Conservation (phyloP, 2,888 invertebrate species). For the Leucozona laternaria region DNA sequence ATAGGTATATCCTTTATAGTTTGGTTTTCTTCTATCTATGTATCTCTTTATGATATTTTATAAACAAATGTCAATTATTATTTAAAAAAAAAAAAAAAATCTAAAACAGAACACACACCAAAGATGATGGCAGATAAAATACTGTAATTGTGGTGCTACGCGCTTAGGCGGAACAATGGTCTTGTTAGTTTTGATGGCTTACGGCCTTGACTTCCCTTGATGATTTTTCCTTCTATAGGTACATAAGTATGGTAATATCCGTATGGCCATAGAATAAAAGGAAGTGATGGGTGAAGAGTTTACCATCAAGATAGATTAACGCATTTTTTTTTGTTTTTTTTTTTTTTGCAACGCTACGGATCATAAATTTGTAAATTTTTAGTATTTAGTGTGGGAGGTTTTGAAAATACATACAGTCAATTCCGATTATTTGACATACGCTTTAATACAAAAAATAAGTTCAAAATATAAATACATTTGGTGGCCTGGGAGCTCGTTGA, state of each 20-base stretch:
- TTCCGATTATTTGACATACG: not conserved
- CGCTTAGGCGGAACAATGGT: slow-evolving; percentile 71
- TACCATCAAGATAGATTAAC: not conserved
- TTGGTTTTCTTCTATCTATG: slow-evolving; percentile 34
- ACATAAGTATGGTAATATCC: slow-evolving; percentile 34
- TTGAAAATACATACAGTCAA: not conserved
- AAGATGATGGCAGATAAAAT: slow-evolving; percentile 66
- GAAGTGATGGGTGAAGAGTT: slow-evolving; percentile 4
- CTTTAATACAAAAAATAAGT: too few relatives aligned
- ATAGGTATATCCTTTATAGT: slow-evolving; percentile 55
- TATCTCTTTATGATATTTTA: slow-evolving; percentile 14
- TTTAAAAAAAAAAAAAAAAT: not conserved
- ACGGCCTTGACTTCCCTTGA: slow-evolving; percentile 63
- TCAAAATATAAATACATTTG: too few relatives aligned
- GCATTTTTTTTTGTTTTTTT: too few relatives aligned
- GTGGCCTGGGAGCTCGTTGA: too few relatives aligned
- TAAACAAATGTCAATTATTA: slow-evolving; percentile 73
- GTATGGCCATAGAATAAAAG: not conserved
- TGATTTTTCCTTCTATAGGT: not conserved
- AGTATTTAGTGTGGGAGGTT: not conserved
- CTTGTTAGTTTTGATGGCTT: slow-evolving; percentile 74
- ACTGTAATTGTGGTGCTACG: slow-evolving; percentile 62
- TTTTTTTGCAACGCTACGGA: not conserved
- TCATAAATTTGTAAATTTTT: slow-evolving; percentile 27
- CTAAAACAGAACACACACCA: not conserved